phyloP scores from a whole-genome alignment of 1,140 invertebrate genomes.

The Dreissena polymorpha region DNA sequence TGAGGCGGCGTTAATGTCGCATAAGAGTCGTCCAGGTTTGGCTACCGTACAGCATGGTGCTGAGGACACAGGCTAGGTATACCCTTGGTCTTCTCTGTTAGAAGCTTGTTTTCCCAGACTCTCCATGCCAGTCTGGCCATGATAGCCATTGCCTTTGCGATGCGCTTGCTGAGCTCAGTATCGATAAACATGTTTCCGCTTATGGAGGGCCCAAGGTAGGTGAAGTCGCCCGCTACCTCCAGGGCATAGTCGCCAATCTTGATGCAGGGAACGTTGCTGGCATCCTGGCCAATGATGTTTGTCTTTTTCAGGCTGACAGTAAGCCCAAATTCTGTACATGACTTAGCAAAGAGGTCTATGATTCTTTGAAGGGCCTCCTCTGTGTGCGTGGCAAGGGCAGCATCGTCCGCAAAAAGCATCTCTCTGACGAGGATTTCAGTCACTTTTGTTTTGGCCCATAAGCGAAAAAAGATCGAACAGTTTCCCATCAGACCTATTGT shows the following conservation, averaged over 20 bases:
- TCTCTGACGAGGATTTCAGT: too few species aligned
- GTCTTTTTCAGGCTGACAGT: conserved; percentile 26
- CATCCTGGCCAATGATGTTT: conserved; percentile 14
- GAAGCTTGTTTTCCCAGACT: conserved; percentile 32
- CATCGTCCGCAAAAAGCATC: too few species aligned
- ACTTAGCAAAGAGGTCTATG: not conserved
- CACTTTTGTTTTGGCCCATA: too few species aligned
- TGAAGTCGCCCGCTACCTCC: conserved; percentile 1
- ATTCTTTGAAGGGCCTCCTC: conserved; percentile 44
- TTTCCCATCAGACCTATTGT: too few species aligned
- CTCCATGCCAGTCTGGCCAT: conserved; percentile 32
- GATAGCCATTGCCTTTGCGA: not conserved
- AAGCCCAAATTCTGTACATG: conserved; percentile 9
- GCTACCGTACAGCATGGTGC: conserved; percentile 40
- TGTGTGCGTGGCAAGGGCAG: conserved; percentile 45
- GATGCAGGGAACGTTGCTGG: not conserved
- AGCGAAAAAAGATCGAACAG: too few species aligned
- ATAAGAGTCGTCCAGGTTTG: conserved; percentile 50
- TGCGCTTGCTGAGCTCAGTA: conserved; percentile 6
- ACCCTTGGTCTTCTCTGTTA: conserved; percentile 44
- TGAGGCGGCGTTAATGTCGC: conserved; percentile 37
- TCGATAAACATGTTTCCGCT: not conserved
- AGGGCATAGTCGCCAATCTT: not conserved
- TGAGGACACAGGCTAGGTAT: conserved; percentile 27
- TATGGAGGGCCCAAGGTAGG: not conserved